phyloP scores from a whole-genome alignment of 2,113 vertebrate genomes.

The Felis chaus region DNA sequence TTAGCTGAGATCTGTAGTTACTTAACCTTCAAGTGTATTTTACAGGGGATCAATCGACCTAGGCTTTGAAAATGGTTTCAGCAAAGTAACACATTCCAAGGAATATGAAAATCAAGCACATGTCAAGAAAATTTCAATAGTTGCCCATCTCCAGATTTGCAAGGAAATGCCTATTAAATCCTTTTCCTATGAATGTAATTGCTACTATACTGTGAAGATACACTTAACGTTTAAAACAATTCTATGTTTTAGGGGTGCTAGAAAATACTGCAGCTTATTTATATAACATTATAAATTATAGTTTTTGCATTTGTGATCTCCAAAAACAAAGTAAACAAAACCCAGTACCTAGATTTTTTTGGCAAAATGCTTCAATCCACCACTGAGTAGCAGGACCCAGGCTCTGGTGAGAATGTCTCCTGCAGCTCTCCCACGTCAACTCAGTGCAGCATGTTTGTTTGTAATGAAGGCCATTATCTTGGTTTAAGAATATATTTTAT shows the following conservation, averaged over 20 bases:
- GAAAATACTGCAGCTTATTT: conserved; percentile 16
- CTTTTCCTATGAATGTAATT: not conserved
- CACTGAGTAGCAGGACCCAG: not conserved
- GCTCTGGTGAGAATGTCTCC: not conserved
- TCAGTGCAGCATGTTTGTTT: not conserved
- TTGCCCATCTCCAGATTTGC: not conserved
- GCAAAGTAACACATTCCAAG: conserved; percentile 43
- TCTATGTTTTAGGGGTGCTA: not conserved
- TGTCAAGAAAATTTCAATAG: not conserved
- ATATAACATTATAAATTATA: not conserved
- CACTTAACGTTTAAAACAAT: conserved; percentile 45
- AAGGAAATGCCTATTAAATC: conserved; percentile 43
- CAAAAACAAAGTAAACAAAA: not conserved
- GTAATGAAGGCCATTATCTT: not conserved
- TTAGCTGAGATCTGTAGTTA: conserved; percentile 87
- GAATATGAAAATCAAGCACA: conserved; percentile 44
- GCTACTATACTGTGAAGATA: not conserved
- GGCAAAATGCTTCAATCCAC: not conserved
- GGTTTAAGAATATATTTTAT: not conserved
- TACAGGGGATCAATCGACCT: conserved; percentile 75
- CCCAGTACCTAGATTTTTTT: not conserved
- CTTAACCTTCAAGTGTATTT: conserved; percentile 88
- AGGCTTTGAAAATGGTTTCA: conserved; percentile 52
- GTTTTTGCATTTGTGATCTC: not conserved
- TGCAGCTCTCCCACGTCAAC: not conserved